A percentile compares a stretch with the other conserved stretches of the same genome.
phyloP scores from a whole-genome alignment of 2,888 invertebrate genomes.

The Tenthredo notha region DNA sequence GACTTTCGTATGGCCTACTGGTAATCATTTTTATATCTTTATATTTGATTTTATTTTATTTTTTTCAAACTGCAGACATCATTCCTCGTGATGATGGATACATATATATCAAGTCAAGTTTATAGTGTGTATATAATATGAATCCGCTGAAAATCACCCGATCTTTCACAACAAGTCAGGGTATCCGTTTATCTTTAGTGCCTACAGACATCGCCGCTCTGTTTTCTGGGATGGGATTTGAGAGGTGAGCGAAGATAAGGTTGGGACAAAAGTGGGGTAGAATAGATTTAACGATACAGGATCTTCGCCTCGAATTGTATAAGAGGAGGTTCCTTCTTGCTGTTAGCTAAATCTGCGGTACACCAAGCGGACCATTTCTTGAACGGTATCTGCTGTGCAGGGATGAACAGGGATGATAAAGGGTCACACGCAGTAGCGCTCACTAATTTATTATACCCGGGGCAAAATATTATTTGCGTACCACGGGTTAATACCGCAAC shows the following conservation, averaged over 20 bases:
- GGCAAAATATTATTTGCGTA: conserved; percentile 68
- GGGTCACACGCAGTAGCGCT: conserved; percentile 30
- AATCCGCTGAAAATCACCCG: neutral
- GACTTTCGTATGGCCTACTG: neutral
- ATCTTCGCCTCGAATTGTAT: conserved; percentile 29
- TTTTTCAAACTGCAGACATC: neutral
- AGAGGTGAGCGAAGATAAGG: conserved; percentile 44
- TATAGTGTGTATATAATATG: neutral
- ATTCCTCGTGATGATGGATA: neutral
- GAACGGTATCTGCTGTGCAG: conserved; percentile 23
- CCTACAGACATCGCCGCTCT: conserved; percentile 12
- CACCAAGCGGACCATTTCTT: conserved; percentile 12
- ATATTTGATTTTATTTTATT: neutral
- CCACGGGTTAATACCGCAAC: conserved; percentile 36
- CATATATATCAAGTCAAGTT: neutral
- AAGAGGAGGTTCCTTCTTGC: conserved; percentile 10
- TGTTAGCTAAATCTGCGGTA: conserved; percentile 38
- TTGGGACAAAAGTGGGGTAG: conserved; percentile 23
- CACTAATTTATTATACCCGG: conserved; percentile 65
- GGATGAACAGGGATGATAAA: conserved; percentile 41
- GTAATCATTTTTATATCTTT: neutral
- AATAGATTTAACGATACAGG: conserved; percentile 32
- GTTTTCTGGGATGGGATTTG: conserved; percentile 19
- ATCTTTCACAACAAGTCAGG: conserved; percentile 36
- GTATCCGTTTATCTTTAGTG: conserved; percentile 26